A percentile compares a stretch with the other conserved stretches of the same genome.
Evolutionary conservation across 2,888 invertebrate species (phyloP).

Genomic region (Thereva nobilitata): DNA sequence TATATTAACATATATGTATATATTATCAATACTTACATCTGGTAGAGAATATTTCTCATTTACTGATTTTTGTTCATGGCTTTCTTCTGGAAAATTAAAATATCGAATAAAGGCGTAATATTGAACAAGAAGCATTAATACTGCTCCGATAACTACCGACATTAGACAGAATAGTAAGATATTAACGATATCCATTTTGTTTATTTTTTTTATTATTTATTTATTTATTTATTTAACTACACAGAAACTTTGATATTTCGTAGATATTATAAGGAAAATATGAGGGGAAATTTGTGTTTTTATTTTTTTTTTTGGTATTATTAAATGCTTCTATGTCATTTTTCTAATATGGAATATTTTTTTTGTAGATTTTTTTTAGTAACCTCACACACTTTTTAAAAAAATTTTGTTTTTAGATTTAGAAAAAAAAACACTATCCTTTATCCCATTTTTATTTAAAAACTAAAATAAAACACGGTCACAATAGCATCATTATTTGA

Average conservation of each 20-base stretch:
- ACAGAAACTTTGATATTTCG: neutral
- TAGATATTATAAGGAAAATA: neutral
- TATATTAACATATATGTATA: neutral
- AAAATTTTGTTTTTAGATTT: too few species aligned
- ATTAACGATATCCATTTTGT: conserved; percentile 56
- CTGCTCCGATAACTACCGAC: conserved; percentile 61
- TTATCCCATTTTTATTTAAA: neutral
- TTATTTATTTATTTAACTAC: neutral
- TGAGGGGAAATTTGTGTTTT: too few species aligned
- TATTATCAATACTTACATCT: conserved; percentile 53
- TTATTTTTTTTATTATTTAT: neutral
- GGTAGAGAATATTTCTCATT: conserved; percentile 61
- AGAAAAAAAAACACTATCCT: too few species aligned
- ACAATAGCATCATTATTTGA: conserved; percentile 11
- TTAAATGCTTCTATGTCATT: too few species aligned
- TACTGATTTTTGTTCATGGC: conserved; percentile 51
- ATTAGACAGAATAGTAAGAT: conserved; percentile 59
- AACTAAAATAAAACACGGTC: neutral
- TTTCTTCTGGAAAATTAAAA: conserved; percentile 57
- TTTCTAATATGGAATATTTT: too few species aligned
- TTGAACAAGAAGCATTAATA: conserved; percentile 61
- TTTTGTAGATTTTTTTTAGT: too few species aligned
- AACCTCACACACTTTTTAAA: too few species aligned
- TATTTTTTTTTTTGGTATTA: too few species aligned
- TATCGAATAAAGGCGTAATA: conserved; percentile 62